Percentiles rank a stretch among this genome's conserved stretches.
These are phyloP conservation scores for Drosophila trapezifrons DNA, from an alignment of 1,140 invertebrate species.

Conservation along the genomic window DNA sequence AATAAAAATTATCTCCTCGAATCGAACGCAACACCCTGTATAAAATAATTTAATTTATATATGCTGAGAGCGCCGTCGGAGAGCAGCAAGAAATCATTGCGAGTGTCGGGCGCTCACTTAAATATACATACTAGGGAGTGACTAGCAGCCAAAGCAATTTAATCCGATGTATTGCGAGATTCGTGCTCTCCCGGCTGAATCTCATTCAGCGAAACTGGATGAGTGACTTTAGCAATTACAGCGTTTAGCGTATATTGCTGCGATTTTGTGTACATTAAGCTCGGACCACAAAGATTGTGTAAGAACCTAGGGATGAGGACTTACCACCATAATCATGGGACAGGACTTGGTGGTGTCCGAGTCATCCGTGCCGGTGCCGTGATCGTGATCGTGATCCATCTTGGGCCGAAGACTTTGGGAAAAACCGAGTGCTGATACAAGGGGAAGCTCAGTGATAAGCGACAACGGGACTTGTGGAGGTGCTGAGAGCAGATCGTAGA, in stretches of 20 bases:
- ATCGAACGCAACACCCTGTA: conserved; percentile 52
- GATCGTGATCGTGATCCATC: conserved; percentile 56
- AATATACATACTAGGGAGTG: conserved; percentile 16
- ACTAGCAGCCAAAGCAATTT: conserved; percentile 31
- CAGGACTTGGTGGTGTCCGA: conserved; percentile 43
- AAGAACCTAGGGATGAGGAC: conserved; percentile 17
- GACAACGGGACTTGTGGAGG: conserved; percentile 54
- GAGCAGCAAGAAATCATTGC: conserved; percentile 28
- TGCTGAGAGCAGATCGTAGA: conserved; percentile 63
- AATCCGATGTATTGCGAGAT: conserved; percentile 33
- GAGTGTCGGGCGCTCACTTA: conserved; percentile 3
- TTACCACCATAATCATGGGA: conserved; percentile 77
- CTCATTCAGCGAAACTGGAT: conserved; percentile 17
- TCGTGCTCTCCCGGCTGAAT: conserved; percentile 23
- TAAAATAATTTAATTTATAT: conserved; percentile 16
- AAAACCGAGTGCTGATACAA: conserved; percentile 83
- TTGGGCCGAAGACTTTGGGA: conserved; percentile 16
- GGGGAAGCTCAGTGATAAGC: conserved; percentile 38
- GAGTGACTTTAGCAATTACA: conserved; percentile 28
- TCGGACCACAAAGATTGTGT: not conserved
- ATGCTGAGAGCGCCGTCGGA: conserved; percentile 31
- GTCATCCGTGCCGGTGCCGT: conserved; percentile 31
- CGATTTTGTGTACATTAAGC: not conserved
- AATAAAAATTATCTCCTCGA: no score
- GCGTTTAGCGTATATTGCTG: conserved; percentile 13